These are phyloP conservation scores for Ctenicera cuprea DNA, from an alignment of 2,888 invertebrate species.

Conservation along the genomic window DNA sequence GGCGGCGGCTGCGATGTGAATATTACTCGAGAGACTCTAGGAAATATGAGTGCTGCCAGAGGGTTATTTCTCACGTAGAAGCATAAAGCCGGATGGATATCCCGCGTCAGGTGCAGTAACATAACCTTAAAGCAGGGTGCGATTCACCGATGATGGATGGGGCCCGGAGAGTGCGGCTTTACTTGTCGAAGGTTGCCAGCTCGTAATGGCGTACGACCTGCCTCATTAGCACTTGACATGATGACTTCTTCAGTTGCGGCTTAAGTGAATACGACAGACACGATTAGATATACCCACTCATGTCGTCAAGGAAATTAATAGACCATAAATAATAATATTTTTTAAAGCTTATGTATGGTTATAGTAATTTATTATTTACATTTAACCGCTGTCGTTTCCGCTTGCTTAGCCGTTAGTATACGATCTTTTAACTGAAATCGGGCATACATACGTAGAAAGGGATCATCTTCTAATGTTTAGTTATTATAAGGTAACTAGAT, in stretches of 20 bases:
- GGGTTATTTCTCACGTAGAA: constrained; percentile 68
- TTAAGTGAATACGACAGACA: constrained; percentile 41
- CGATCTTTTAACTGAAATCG: no score
- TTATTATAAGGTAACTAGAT: no score
- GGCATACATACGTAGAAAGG: no score
- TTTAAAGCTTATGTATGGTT: neutral
- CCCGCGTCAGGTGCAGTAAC: constrained; percentile 65
- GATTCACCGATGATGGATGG: constrained; percentile 52
- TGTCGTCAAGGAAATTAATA: constrained; percentile 39
- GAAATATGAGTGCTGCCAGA: constrained; percentile 67
- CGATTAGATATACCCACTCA: constrained; percentile 42
- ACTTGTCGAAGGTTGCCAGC: constrained; percentile 49
- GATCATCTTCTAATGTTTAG: no score
- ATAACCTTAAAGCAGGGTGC: constrained; percentile 65
- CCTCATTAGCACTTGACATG: constrained; percentile 51
- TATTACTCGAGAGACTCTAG: constrained; percentile 69
- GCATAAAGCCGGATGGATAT: constrained; percentile 68
- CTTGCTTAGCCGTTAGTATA: neutral
- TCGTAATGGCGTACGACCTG: constrained; percentile 46
- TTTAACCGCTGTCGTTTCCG: constrained; percentile 1
- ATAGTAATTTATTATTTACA: neutral
- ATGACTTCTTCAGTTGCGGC: constrained; percentile 48
- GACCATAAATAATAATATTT: constrained; percentile 47
- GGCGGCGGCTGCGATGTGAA: constrained; percentile 66
- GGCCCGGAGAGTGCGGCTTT: constrained; percentile 45